Evolutionary conservation across 1,140 invertebrate genomes (phyloP).

Genomic region (Andrena cerasifolii): DNA sequence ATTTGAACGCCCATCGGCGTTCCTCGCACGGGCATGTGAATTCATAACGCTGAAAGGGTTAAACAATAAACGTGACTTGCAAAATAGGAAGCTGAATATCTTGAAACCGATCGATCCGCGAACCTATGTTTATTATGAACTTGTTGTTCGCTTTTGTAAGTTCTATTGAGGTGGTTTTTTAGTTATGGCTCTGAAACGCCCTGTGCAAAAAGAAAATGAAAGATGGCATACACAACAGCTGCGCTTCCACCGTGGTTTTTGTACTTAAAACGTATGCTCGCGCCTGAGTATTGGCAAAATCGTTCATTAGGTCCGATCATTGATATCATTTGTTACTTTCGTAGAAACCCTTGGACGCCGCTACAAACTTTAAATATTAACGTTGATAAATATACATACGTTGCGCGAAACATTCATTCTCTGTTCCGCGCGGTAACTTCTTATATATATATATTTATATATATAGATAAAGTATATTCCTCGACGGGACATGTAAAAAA

Average conservation of each 20-base stretch:
- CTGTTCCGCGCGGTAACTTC: conserved; percentile 70
- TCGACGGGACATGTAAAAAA: conserved; percentile 56
- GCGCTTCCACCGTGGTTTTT: conserved; percentile 68
- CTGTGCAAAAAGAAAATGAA: conserved; percentile 58
- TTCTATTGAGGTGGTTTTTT: too few species aligned
- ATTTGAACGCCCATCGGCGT: too few species aligned
- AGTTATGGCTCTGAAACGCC: too few species aligned
- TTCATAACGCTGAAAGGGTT: too few species aligned
- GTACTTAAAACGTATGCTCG: conserved; percentile 77
- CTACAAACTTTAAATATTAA: conserved; percentile 61
- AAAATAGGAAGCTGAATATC: too few species aligned
- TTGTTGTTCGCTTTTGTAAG: too few species aligned
- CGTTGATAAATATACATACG: conserved; percentile 52
- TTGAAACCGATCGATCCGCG: too few species aligned
- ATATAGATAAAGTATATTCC: conserved; percentile 40
- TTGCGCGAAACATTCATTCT: conserved; percentile 52
- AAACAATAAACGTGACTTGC: too few species aligned
- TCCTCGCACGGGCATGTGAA: too few species aligned
- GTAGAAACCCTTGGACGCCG: conserved; percentile 46
- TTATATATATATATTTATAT: conserved; percentile 10
- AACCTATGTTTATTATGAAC: too few species aligned
- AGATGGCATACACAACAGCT: conserved; percentile 28
- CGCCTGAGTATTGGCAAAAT: conserved; percentile 75
- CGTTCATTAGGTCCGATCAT: background rate
- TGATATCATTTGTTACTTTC: conserved; percentile 25